Base-by-base conservation (phyloP, 2,888 invertebrate genomes). In the Acronicta leporina region DNA sequence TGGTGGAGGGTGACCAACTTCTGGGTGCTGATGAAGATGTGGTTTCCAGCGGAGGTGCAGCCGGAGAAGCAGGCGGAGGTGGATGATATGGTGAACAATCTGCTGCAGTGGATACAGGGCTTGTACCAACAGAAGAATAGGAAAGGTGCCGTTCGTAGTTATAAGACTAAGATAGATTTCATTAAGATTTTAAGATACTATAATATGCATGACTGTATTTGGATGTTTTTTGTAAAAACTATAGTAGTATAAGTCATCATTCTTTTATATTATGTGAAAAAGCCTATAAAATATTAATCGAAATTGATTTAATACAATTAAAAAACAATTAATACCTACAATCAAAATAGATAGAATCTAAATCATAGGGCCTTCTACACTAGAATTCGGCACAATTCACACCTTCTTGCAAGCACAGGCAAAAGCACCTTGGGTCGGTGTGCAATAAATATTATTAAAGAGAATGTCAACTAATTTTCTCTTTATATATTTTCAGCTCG, bases 61-160 rank as follows among this genome's bases (percentile, higher is more conserved):
- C 87, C 91, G 46, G 88, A 88, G 53, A 90, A 94, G 83, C 95
- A 95, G 77, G 92, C 93, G 27, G 95, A 95, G 71, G 95, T 96
- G 52, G 97, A 97, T 82, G 96, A 96, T 84, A 96, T 97, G 96
- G 96, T 97, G 57, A 95, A 96, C 86, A 96, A 97, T 83, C 96
- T 97, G 73, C 95, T 97, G 61, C 96, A 96, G 73, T 97, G 97
- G 97, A 95, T 97, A 68, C 97, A 97, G 86, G 96, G 96, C 73
- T 95, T 96, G 63, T 96, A 97, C 83, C 95, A 95, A 71, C 95
- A 96, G 82, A 91, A 87, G 77, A 93, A 88, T 84, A 91, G 95
- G 85, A 94, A 94, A 95, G 94, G 94, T 94, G 88, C 87, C 89
- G 75, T 75, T 49, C 48, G 57, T 66, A 70, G 60, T 33, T 20